A percentile compares a stretch with the other conserved stretches of the same genome.
Evolutionary conservation across 2,113 vertebrate species (phyloP).

Genomic region (Merops nubicus): DNA sequence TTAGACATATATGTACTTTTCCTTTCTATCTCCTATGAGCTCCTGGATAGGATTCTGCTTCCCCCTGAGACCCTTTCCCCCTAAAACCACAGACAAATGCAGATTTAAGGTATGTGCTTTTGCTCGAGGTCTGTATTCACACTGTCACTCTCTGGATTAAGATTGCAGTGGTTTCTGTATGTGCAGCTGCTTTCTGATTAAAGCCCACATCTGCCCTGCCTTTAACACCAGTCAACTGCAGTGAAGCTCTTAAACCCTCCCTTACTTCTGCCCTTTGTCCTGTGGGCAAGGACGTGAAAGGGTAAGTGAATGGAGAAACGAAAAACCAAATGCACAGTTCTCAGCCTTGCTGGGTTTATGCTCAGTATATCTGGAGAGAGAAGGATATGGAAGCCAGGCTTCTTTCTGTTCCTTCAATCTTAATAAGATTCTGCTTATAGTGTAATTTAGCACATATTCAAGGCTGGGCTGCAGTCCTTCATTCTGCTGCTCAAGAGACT

Average conservation of each 20-base stretch:
- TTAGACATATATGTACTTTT: slow-evolving; percentile 29
- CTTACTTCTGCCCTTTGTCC: background rate
- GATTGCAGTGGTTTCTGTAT: slow-evolving; percentile 31
- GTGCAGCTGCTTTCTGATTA: slow-evolving; percentile 55
- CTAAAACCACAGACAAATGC: background rate
- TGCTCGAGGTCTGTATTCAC: background rate
- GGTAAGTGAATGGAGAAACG: background rate
- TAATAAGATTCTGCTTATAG: background rate
- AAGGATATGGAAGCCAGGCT: background rate
- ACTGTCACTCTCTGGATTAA: slow-evolving; percentile 2
- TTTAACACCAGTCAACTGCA: slow-evolving; percentile 6
- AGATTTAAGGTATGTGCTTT: slow-evolving; percentile 8
- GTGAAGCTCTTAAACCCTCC: slow-evolving; percentile 24
- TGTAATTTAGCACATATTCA: background rate
- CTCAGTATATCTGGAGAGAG: background rate
- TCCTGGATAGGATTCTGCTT: background rate
- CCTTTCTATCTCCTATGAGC: background rate
- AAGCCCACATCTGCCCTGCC: slow-evolving; percentile 20
- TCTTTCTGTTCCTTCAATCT: background rate
- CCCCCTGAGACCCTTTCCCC: background rate
- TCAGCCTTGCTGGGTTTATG: background rate
- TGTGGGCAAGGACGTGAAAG: background rate
- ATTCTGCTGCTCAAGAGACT: background rate
- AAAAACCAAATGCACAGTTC: background rate
- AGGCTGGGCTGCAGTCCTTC: background rate